Base-by-base conservation (phyloP, 2,113 vertebrate species). In the Oryzias celebensis region DNA sequence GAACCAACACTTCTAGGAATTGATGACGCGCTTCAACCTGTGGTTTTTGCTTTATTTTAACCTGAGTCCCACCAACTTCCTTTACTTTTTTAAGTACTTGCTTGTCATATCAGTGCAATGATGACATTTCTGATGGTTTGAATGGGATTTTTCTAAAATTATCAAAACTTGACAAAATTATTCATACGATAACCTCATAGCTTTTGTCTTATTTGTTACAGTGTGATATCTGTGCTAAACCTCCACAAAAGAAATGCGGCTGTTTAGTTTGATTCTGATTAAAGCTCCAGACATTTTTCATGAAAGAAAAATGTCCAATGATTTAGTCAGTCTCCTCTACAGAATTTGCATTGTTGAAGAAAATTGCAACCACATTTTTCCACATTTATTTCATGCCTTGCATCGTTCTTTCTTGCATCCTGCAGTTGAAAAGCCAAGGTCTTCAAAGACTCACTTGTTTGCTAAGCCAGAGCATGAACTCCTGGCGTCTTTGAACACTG, bases 401-500 rank as follows among this genome's bases (percentile, higher is more conserved):
- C 44, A 56, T 58, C 47, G 20, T 4, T 36, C 46, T 57, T 20
- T 49, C 24, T 26, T 28, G 60, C 72, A 68, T 77, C 78, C 75
- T 77, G 66, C 61, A 49, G 49, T 73, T 62, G n/a, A 71, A 56
- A 77, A 22, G 71, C 76, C 81, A 73, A 77, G 58, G 62, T 52
- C 62, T 62, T 66, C 51, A 68, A 75, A 80, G 64, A 81, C 43
- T 64, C 42, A 24, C 66, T 71, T 68, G 75, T 81, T 65, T 73
- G 70, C 67, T 48, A 56, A n/a, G 13, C 17, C 65, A 49, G 55
- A 0, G 20, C 68, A 61, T 61, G 16, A 31, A 54, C 52, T 71
- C 42, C 59, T 55, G 58, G 46, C 42, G 7, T 54, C 20, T 55
- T 45, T 66, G 12, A 51, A 75, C 52, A 72, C 71, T 64, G 58